phyloP scores from a whole-genome alignment of 2,113 vertebrate genomes.

The Nannospalax galili region DNA sequence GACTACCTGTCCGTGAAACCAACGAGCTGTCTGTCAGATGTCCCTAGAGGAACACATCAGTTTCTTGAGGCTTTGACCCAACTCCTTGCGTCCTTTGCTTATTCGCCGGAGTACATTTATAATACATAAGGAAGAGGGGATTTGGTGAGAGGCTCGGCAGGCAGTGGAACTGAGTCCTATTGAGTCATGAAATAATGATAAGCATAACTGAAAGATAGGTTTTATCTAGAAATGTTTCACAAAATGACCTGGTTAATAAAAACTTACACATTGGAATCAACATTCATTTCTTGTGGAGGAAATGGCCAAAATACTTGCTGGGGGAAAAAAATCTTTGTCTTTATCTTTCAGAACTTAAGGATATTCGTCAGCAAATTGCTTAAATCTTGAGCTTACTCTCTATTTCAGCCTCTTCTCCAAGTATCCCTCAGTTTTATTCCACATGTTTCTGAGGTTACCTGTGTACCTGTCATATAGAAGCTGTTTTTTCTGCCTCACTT shows the following conservation, averaged over 20 bases:
- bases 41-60: not conserved
- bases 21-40: rapidly evolving
- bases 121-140: rapidly evolving
- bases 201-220: not conserved
- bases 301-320: not conserved
- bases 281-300: not conserved
- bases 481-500: not conserved
- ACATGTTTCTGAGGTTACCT: not conserved
- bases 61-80: not conserved
- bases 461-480: not conserved
- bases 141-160: not conserved
- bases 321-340: not conserved
- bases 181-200: not conserved
- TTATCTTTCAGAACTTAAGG: not conserved
- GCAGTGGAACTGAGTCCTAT: not conserved
- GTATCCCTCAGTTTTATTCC: not conserved
- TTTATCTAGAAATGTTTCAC: not conserved
- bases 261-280: not conserved
- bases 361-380: too few relatives aligned
- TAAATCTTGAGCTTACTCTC: not conserved
- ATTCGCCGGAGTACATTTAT: not conserved
- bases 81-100: not conserved
- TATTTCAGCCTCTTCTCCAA: rapidly evolving
- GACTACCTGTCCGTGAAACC: rapidly evolving
- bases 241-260: not conserved